A percentile compares a stretch with the other conserved stretches of the same genome.
These are phyloP conservation scores for Boleophthalmus pectinirostris DNA, from an alignment of 2,113 vertebrate species.

Conservation along the genomic window DNA sequence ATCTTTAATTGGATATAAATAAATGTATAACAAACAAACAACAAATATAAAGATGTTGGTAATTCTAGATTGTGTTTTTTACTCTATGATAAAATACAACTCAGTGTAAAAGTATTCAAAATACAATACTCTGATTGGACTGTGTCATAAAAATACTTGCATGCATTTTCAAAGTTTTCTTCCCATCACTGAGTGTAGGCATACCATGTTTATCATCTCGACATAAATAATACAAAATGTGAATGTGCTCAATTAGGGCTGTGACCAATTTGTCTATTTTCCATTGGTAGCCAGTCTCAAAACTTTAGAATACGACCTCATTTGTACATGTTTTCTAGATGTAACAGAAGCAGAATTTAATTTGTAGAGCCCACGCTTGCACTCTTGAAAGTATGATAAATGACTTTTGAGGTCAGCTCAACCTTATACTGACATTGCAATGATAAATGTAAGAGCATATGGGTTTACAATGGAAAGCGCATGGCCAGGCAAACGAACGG, in stretches of 20 bases:
- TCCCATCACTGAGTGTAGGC: too few relatives aligned
- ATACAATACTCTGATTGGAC: too few relatives aligned
- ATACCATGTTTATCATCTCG: not conserved
- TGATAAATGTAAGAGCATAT: not conserved
- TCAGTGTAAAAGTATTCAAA: too few relatives aligned
- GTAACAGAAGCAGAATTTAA: not conserved
- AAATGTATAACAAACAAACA: too few relatives aligned
- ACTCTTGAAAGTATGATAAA: slow-evolving; percentile 17
- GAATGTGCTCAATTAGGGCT: not conserved
- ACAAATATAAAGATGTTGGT: too few relatives aligned
- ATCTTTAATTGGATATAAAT: too few relatives aligned
- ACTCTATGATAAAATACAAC: too few relatives aligned
- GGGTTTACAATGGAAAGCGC: slow-evolving; percentile 31
- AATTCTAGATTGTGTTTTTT: too few relatives aligned
- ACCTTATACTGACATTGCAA: slow-evolving; percentile 14
- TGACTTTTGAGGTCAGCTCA: slow-evolving; percentile 29
- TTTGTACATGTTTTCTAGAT: not conserved
- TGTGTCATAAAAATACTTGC: too few relatives aligned
- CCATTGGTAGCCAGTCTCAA: not conserved
- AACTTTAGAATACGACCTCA: not conserved
- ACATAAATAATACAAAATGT: not conserved
- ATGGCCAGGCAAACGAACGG: slow-evolving; percentile 30
- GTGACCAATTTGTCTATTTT: not conserved
- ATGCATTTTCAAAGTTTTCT: too few relatives aligned
- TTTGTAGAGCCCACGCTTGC: not conserved